Evolutionary conservation across 2,113 vertebrate genomes (phyloP).

Genomic region (Ptilonorhynchus violaceus): DNA sequence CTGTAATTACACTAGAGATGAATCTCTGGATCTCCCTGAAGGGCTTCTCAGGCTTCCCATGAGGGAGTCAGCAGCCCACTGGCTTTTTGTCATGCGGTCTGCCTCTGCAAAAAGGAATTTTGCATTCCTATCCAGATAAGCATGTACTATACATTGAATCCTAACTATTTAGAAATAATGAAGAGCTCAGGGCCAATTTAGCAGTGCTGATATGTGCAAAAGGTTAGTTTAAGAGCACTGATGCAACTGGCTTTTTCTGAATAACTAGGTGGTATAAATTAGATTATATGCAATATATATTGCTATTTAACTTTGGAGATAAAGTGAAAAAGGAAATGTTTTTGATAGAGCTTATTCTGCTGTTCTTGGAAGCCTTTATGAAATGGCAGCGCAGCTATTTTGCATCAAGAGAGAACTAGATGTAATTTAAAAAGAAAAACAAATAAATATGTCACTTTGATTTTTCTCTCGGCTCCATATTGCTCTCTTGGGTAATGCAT

Average conservation of each 20-base stretch:
- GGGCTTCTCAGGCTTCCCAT: background rate
- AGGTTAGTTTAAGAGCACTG: background rate
- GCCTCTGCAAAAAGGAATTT: background rate
- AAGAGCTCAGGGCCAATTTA: background rate
- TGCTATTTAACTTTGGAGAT: background rate
- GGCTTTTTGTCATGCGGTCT: background rate
- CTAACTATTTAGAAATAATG: background rate
- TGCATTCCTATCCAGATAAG: background rate
- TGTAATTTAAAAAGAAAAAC: background rate
- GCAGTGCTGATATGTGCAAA: background rate
- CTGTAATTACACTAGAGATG: background rate
- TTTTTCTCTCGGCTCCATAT: background rate
- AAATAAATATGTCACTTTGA: background rate
- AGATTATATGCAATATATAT: background rate
- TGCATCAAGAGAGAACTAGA: background rate
- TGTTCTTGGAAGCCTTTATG: background rate
- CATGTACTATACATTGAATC: background rate
- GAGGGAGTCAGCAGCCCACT: background rate
- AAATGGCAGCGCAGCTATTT: background rate
- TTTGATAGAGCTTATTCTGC: background rate
- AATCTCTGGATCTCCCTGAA: background rate
- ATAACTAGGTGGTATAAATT: background rate
- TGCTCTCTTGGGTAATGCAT: background rate
- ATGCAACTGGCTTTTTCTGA: background rate
- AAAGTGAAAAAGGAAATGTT: background rate